Base-by-base conservation (phyloP, 1,140 invertebrate species). In the Ridgeia piscesae region DNA sequence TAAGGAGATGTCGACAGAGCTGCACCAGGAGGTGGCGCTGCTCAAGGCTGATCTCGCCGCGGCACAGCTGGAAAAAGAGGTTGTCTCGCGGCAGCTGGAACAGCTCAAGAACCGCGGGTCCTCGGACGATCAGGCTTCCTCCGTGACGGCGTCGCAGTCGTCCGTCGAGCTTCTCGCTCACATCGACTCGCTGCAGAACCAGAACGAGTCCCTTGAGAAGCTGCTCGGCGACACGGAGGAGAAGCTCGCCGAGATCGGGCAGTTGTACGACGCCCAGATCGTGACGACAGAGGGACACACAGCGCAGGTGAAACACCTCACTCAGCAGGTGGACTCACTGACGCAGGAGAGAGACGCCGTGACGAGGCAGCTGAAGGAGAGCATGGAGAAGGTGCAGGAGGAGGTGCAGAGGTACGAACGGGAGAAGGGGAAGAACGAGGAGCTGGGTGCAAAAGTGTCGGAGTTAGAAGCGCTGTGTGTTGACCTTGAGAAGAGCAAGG, bases 321-420 rank as follows among this genome's bases (percentile, higher is more conserved):
- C 11, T 21, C 58, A 77, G 27, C n/a, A 93, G 77, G 48, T 93
- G 14, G 93, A 93, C 33, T 92, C 92, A 27, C 48, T 94, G 31
- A 92, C n/a, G 27, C 77, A 88, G n/a, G 93, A 94, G 89, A 93
- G 94, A 88, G 77, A 91, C 34, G 50, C 91, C 89, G 31, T 94
- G 58, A 92, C 94, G 89, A 93, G 93, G 91, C 93, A 95, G 6
- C 89, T 93, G 9, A 92, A 92, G 50, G 33, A 93, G 14, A 34
- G 92, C 14, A 92, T 93, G 92, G n/a, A 92, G 88, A 93, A 94
- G 89, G 27, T 94, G 1, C 88, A 93, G 58, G 92, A 93, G 77
- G 93, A 94, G 92, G 91, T 91, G 34, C 93, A 94, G 91, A 93
- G 94, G 91, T 94, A 94, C 92, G 94, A 95, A 77, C 92, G 92